Evolutionary conservation across 2,888 invertebrate species (phyloP), one percentile per base, ranked within the genome.

Genomic region (Caenorhabditis sulstoni): DNA sequence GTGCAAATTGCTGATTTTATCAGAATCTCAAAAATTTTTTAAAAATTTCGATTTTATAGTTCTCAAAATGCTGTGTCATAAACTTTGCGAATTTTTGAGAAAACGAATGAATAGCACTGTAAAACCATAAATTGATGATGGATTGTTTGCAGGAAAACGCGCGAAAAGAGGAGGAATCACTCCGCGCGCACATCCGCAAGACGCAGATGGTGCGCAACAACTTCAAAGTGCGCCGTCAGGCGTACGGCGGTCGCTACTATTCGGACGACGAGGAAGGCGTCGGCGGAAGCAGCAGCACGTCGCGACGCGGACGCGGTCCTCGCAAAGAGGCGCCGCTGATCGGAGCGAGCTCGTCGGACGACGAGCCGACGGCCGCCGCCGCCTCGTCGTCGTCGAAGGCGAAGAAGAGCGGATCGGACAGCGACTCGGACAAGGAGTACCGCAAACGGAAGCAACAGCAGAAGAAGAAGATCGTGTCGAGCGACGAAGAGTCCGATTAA

Each of bases 161-260:
- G 35, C 79, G 95, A 94, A 96, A 96, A 94, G 99, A 98, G 90
- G 98, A 99, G 91, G 97, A 98, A 92, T 94, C 95, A 90, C 91
- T 99, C 11, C 93, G 95, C 49, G 96, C 97, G 64, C 94, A 96
- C 0, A 94, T 95, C 92, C 93, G 95, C 12, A 68, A 82, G 22
- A 81, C 84, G 16, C 67, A 62, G 23, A 71, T 61, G 47, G 52
- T 58, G 8, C 62, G 79, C 18, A 74, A 74, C 22, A 64, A 65
- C 20, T 79, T 70, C 61, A 64, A 65, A 59, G 64, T 71, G 11
- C 64, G 68, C 14, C 57, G 62, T 37, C 68, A 61, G 23, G 35
- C 16, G 23, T 44, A 50, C 35, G 68, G 52, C 12, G 74, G 65
- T 18, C 53, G 47, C 22, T 74, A 74, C 29, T 29, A 29, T 7